These are phyloP conservation scores for Rhabdornis inornatus DNA, from an alignment of 2,113 vertebrate species.

Conservation along the genomic window DNA sequence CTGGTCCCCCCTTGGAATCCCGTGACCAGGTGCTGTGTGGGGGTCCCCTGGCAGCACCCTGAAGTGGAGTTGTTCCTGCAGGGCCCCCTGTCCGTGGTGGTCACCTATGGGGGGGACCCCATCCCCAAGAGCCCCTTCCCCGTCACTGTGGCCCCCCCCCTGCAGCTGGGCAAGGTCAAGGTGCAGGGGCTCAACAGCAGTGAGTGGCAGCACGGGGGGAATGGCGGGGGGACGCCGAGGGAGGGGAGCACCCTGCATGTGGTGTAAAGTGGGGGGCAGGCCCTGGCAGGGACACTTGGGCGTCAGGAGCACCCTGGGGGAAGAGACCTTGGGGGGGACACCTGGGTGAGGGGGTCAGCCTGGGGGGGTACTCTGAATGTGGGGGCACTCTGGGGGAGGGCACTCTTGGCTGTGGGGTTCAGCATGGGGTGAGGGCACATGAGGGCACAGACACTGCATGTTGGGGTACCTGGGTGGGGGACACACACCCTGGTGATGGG, in stretches of 20 bases:
- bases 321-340: background rate
- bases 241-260: background rate
- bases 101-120: conserved; percentile 4
- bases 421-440: background rate
- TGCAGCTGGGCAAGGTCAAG: conserved; percentile 35
- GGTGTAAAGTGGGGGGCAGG: accelerated
- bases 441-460: accelerated
- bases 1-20: background rate
- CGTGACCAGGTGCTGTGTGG: background rate
- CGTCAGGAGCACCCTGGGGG: no score
- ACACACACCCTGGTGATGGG: background rate
- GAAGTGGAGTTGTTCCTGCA: background rate
- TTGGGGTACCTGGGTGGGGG: background rate
- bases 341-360: background rate
- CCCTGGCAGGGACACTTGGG: background rate
- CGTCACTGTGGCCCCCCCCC: background rate
- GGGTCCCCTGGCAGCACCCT: background rate
- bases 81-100: background rate
- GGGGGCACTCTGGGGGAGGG: background rate
- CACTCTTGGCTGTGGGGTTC: background rate
- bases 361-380: background rate
- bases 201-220: background rate
- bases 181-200: conserved; percentile 35
- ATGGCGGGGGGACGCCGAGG: background rate
- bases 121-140: conserved; percentile 16